phyloP scores from a whole-genome alignment of 2,113 vertebrate genomes.

The Hemiscyllium ocellatum region DNA sequence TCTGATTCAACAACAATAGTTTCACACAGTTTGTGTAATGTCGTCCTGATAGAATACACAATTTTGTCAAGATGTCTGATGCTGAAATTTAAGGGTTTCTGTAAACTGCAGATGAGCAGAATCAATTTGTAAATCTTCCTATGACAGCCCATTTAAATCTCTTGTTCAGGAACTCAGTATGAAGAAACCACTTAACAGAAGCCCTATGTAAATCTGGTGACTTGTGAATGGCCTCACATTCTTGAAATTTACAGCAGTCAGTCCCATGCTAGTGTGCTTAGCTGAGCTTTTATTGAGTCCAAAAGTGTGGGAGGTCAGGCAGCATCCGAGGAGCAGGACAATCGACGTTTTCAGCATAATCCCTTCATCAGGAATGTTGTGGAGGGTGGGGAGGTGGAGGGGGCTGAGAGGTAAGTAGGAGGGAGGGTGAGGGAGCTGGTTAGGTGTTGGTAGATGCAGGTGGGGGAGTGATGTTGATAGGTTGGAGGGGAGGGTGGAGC shows the following conservation, averaged over 20 bases:
- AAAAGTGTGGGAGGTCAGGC: too few species aligned
- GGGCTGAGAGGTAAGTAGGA: too few species aligned
- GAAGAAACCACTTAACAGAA: conserved; percentile 25
- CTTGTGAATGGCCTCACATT: not conserved
- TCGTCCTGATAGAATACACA: not conserved
- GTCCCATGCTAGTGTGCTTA: not conserved
- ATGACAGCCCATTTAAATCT: conserved; percentile 2
- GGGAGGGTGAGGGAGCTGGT: too few species aligned
- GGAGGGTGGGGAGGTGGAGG: too few species aligned
- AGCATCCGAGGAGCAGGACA: too few species aligned
- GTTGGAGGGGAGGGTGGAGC: too few species aligned
- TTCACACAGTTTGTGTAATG: not conserved
- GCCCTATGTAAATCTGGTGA: not conserved
- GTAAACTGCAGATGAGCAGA: not conserved
- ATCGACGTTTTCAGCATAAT: too few species aligned
- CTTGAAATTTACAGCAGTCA: not conserved
- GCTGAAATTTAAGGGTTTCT: not conserved
- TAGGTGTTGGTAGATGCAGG: too few species aligned
- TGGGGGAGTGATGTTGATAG: too few species aligned
- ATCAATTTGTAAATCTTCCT: conserved; percentile 17
- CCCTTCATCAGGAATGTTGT: too few species aligned
- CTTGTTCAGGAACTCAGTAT: not conserved
- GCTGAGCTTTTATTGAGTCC: not conserved
- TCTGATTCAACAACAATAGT: not conserved
- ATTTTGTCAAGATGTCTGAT: not conserved